These are phyloP conservation scores for Dexiosoma caninum DNA, from an alignment of 2,888 invertebrate species.

Conservation along the genomic window DNA sequence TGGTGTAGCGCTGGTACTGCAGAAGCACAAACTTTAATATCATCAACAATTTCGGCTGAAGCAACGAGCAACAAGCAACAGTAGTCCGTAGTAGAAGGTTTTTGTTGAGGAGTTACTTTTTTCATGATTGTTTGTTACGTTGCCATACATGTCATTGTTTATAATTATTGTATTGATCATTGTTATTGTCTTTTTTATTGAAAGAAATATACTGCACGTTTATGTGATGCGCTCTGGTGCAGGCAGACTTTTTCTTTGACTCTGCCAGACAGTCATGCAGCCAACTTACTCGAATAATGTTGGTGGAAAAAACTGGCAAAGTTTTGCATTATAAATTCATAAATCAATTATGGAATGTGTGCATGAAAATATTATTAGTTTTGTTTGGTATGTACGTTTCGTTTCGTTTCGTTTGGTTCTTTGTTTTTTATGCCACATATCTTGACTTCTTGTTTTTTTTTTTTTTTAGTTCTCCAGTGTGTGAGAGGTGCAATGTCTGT, in stretches of 20 bases:
- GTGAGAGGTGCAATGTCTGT: constrained; percentile 35
- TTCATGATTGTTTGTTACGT: constrained; percentile 3
- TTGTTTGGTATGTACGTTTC: constrained; percentile 52
- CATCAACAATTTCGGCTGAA: constrained; percentile 20
- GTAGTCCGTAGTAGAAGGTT: constrained; percentile 39
- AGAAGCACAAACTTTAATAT: too few relatives aligned
- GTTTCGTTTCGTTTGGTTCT: constrained; percentile 25
- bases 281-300: constrained; percentile 46
- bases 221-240: constrained; percentile 39
- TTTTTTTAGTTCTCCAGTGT: constrained; percentile 57
- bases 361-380: constrained; percentile 70
- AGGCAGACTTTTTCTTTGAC: constrained; percentile 8
- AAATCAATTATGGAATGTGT: constrained; percentile 77
- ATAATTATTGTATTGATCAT: constrained; percentile 61
- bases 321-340: constrained; percentile 77
- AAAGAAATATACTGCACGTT: constrained; percentile 35
- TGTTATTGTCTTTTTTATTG: constrained; percentile 40
- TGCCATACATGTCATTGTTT: constrained; percentile 57
- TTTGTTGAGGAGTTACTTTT: constrained; percentile 14
- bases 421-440: too few relatives aligned
- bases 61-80: too few relatives aligned
- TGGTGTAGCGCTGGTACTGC: constrained; percentile 13
- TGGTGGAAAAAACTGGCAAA: constrained; percentile 54
- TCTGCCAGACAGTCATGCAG: constrained; percentile 31
- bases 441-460: neutral